A percentile compares a stretch with the other conserved stretches of the same genome.
These are phyloP conservation scores for Halcyon leucocephala DNA, from an alignment of 2,797 vertebrate genomes.

Conservation along the genomic window DNA sequence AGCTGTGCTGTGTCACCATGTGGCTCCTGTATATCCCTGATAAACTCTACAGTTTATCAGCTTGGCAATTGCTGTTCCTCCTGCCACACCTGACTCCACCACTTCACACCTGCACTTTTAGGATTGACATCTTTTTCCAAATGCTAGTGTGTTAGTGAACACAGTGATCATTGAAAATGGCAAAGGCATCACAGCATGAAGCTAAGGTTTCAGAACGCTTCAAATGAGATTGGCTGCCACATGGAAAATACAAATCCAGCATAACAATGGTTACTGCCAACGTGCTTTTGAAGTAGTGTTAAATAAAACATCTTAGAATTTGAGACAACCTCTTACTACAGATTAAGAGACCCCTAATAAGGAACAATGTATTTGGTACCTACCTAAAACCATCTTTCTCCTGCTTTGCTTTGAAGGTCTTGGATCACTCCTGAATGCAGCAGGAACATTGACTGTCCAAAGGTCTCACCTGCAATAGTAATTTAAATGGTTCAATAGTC, in stretches of 20 bases:
- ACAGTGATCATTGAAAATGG: background rate
- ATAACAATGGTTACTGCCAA: background rate
- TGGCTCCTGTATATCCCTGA: background rate
- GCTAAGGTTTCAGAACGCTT: background rate
- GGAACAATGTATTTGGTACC: background rate
- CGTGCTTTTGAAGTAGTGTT: background rate
- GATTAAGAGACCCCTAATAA: background rate
- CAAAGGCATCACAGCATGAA: background rate
- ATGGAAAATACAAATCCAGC: background rate
- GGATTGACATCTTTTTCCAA: background rate
- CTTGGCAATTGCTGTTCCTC: background rate
- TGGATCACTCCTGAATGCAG: background rate
- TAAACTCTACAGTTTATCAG: background rate
- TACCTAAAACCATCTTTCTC: background rate
- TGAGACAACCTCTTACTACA: background rate
- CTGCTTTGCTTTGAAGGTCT: background rate
- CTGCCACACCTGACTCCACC: background rate
- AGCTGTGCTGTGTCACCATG: background rate
- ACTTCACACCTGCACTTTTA: background rate
- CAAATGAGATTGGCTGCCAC: background rate
- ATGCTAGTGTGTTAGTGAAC: background rate
- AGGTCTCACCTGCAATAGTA: background rate
- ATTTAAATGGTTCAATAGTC: background rate
- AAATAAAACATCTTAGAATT: background rate
- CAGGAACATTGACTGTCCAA: background rate